Evolutionary conservation across 2,113 vertebrate species (phyloP).

Genomic region (Burhinus bistriatus): DNA sequence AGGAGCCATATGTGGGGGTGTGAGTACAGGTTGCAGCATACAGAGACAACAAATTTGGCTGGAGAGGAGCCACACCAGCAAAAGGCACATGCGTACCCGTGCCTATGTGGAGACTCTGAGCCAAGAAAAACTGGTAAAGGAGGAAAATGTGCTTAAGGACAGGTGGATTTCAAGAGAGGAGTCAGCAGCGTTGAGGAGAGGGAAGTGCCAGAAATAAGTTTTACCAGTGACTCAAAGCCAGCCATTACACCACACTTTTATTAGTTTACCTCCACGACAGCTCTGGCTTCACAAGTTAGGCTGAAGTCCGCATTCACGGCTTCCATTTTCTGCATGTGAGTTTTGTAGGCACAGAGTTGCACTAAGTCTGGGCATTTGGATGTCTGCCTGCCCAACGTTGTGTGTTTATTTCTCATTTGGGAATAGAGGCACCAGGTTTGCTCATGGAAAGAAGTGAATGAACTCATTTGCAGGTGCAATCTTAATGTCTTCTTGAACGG

Average conservation of each 20-base stretch:
- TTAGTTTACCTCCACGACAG: background rate
- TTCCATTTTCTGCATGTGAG: background rate
- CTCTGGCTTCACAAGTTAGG: background rate
- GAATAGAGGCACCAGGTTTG: background rate
- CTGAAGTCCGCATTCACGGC: background rate
- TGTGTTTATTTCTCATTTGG: background rate
- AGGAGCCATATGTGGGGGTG: background rate
- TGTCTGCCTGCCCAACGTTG: background rate
- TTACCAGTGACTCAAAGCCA: background rate
- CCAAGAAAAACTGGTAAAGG: background rate
- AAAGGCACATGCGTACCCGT: background rate
- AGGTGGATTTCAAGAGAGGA: background rate
- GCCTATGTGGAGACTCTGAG: background rate
- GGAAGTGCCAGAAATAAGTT: background rate
- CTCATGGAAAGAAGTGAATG: conserved; percentile 6
- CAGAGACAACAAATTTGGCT: background rate
- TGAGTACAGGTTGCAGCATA: background rate
- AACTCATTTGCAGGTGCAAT: conserved; percentile 31
- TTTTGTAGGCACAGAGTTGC: background rate
- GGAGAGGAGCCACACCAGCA: background rate
- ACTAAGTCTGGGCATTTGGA: background rate
- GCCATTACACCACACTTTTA: background rate
- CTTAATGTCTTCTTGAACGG: background rate
- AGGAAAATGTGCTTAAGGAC: background rate
- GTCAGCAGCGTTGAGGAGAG: background rate